Evolutionary conservation across 1,140 invertebrate genomes (phyloP), one percentile per base, ranked within the genome.

Genomic region (Nebria ingens): DNA sequence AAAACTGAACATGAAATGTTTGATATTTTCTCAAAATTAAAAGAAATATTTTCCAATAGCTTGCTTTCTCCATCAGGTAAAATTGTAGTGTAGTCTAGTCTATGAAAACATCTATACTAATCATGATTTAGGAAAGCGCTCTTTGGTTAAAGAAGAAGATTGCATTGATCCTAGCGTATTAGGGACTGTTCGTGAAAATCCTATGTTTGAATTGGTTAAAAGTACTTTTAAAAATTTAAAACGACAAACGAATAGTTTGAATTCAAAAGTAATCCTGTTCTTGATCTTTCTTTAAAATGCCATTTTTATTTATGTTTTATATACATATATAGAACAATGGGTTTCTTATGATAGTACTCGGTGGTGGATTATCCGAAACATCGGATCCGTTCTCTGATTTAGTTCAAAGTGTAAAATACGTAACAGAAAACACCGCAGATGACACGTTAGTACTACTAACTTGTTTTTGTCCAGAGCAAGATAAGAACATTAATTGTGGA

Each of bases 321-420:
- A 29, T 29, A 6, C 13, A 4, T 17, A 11, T 6, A 12, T 45
- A 45, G 40, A 17, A 4, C 3, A 53, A 40, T 34, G 56, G 52
- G 1, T 64, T 62, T 53, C 53, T 66, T 1, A 59, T 64, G 59
- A 54, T 62, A 3, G 52, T 66, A 17, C 53, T 66, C 20, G 64
- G 64, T 2, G 63, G 63, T 2, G 57, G 60, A 56, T 52, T 64
- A 9, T 23, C 51, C 9, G 59, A 62, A 17, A 55, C 64, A 19
- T 21, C 49, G 11, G 56, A 63, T 22, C 40, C 49, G 1, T 53
- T 61, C 19, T 61, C 58, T 19, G 49, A 58, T 29, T 38, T 66
- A 22, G 53, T 61, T 13, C 63, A 64, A 56, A 61, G 61, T 54
- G 54, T 66, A 9, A 66, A 66, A 52, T 55, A 64, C 53, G 56